phyloP scores from a whole-genome alignment of 2,113 vertebrate genomes.

The Ailuropoda melanoleuca region DNA sequence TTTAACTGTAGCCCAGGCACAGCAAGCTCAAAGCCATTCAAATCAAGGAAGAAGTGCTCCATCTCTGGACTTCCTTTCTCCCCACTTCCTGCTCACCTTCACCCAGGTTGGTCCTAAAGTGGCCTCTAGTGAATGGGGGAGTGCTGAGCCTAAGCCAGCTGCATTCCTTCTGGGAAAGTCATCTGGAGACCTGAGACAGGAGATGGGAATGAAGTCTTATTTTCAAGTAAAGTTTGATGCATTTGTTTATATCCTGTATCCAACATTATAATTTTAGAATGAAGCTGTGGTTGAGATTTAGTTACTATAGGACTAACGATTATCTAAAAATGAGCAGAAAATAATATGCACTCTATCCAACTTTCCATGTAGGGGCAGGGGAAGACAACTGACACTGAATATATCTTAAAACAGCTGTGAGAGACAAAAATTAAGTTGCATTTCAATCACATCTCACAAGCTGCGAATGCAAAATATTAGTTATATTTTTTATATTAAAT shows the following conservation, averaged over 20 bases:
- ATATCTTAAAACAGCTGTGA: background rate
- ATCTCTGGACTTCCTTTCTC: background rate
- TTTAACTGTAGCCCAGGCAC: background rate
- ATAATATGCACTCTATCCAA: background rate
- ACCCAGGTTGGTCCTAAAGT: background rate
- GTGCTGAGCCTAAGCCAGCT: background rate
- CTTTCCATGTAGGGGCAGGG: background rate
- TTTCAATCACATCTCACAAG: background rate
- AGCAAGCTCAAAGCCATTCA: background rate
- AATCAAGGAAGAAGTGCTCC: background rate
- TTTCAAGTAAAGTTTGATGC: background rate
- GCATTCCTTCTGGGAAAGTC: background rate
- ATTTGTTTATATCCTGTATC: background rate
- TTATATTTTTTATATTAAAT: background rate
- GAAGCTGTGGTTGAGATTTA: background rate
- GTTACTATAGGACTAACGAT: background rate
- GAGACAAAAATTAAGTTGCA: background rate
- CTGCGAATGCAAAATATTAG: background rate
- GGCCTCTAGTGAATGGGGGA: background rate
- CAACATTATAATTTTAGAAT: background rate
- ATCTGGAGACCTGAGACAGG: background rate
- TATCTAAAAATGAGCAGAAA: slow-evolving; percentile 18
- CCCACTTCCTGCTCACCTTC: background rate
- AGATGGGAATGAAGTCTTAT: background rate
- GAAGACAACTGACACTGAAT: background rate